Evolutionary conservation across 2,888 invertebrate genomes (phyloP).

Genomic region (Noctua pronuba): DNA sequence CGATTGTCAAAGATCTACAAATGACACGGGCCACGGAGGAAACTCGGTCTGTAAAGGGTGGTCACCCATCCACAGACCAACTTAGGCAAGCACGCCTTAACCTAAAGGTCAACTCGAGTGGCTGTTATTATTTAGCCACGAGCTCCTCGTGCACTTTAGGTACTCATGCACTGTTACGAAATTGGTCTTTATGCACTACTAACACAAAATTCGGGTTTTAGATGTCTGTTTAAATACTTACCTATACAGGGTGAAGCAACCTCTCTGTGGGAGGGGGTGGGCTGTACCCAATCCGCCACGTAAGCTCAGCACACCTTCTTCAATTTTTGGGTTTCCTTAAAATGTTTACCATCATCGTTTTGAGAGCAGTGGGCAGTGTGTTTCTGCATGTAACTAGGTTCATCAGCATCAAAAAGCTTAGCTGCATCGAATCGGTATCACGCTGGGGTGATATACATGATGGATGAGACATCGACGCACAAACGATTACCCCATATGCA

Average conservation of each 20-base stretch:
- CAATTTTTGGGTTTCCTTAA: neutral
- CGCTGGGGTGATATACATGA: too few species aligned
- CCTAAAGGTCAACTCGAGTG: too few species aligned
- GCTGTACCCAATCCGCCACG: neutral
- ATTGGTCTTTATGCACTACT: neutral
- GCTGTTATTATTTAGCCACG: too few species aligned
- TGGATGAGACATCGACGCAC: too few species aligned
- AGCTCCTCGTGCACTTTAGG: too few species aligned
- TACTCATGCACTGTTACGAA: constrained; percentile 14
- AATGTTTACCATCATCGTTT: neutral
- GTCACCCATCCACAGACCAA: too few species aligned
- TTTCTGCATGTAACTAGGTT: neutral
- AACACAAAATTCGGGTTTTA: neutral
- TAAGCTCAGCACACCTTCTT: neutral
- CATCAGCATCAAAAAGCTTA: neutral
- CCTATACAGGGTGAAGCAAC: neutral
- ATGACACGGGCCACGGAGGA: too few species aligned
- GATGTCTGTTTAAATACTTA: neutral
- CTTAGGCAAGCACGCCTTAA: too few species aligned
- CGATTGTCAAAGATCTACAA: too few species aligned
- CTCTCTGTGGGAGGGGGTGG: neutral
- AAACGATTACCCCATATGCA: too few species aligned
- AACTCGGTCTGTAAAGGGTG: too few species aligned
- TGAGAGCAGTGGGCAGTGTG: neutral
- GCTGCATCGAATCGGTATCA: neutral